Evolutionary conservation across 2,113 vertebrate species (phyloP).

Genomic region (Ictidomys tridecemlineatus): DNA sequence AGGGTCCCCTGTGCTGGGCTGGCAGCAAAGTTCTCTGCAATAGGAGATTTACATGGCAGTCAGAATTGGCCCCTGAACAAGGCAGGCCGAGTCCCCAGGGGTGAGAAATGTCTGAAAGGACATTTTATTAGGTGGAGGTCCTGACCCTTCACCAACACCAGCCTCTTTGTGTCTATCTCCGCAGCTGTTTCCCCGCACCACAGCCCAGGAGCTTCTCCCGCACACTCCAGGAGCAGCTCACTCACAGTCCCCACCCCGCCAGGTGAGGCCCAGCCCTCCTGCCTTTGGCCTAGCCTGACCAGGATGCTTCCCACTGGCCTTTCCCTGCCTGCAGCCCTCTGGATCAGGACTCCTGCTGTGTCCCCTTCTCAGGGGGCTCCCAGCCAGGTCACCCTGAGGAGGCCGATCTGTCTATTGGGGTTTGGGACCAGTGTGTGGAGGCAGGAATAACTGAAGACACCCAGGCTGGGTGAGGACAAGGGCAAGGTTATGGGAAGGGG

Average conservation of each 20-base stretch:
- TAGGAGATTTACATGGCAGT: not conserved
- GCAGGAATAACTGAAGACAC: not conserved
- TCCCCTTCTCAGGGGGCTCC: not conserved
- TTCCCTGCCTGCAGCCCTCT: not conserved
- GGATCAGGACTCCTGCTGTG: too few species aligned
- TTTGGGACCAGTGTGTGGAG: not conserved
- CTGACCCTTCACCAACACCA: not conserved
- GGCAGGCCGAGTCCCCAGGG: not conserved
- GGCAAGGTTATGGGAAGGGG: not conserved
- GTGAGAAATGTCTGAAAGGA: not conserved
- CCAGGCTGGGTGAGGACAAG: not conserved
- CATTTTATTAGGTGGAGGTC: not conserved
- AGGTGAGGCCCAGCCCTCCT: constrained; percentile 83
- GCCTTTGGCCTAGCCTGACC: not conserved
- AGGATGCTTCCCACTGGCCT: not conserved
- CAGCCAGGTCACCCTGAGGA: not conserved
- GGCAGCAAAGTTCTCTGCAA: not conserved
- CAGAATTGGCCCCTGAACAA: not conserved
- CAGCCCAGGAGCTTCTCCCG: constrained; percentile 90
- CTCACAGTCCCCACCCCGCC: constrained; percentile 86
- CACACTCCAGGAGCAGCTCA: constrained; percentile 90
- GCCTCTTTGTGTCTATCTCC: constrained; percentile 52
- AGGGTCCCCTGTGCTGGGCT: not conserved
- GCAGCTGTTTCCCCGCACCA: constrained; percentile 89
- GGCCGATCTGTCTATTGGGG: not conserved